phyloP scores from a whole-genome alignment of 2,888 invertebrate genomes.

The Drepanosiphum platanoidis region DNA sequence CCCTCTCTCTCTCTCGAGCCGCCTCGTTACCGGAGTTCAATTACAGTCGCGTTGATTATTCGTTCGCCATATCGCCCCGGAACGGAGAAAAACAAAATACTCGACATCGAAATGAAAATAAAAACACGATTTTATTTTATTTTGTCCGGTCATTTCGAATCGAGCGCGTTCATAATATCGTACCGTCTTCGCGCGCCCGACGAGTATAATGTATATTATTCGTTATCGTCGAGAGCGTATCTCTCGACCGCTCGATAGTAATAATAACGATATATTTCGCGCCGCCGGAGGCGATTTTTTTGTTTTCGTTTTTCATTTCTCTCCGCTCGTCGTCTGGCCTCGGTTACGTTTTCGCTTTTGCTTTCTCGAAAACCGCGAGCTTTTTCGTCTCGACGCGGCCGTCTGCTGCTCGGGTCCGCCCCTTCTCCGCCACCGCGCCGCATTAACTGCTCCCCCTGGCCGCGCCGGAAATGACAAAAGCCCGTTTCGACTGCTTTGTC shows the following conservation, averaged over 20 bases:
- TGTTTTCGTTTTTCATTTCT: not conserved
- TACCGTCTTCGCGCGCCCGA: not conserved
- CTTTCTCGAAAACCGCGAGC: not conserved
- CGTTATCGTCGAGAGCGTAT: no score
- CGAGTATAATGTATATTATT: no score
- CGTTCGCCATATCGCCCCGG: not conserved
- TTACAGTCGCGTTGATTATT: not conserved
- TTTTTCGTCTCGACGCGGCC: not conserved
- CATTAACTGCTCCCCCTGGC: no score
- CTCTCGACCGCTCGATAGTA: not conserved
- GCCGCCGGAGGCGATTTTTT: not conserved
- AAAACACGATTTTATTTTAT: no score
- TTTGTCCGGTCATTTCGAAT: not conserved
- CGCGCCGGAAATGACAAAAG: conserved; percentile 37
- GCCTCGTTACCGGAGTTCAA: no score
- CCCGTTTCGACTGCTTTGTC: conserved; percentile 40
- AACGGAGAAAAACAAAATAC: no score
- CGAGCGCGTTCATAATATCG: not conserved
- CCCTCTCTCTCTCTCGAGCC: no score
- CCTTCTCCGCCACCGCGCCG: not conserved
- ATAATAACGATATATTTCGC: not conserved
- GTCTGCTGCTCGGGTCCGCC: not conserved
- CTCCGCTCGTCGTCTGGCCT: not conserved
- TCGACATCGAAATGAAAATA: no score
- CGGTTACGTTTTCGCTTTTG: not conserved